phyloP scores from a whole-genome alignment of 2,113 vertebrate genomes.

The Rana temporaria region DNA sequence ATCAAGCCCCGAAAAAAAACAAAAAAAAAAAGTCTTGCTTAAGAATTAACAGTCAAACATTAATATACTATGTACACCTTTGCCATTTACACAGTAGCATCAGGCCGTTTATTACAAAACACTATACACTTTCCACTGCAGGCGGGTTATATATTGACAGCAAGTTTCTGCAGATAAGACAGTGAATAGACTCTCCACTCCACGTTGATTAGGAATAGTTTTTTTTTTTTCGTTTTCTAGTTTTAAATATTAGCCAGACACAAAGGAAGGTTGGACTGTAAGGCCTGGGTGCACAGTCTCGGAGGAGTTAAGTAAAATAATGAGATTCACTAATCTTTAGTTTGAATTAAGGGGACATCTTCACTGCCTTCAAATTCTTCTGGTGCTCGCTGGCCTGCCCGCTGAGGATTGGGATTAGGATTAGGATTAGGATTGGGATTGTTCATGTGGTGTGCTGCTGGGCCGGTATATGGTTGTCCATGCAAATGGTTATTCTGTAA shows the following conservation, averaged over 20 bases:
- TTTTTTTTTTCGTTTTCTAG: slow-evolving; percentile 74
- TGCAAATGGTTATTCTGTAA: slow-evolving; percentile 96
- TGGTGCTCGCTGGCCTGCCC: slow-evolving; percentile 96
- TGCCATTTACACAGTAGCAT: slow-evolving; percentile 95
- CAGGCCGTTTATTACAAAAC: slow-evolving; percentile 95
- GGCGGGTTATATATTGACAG: slow-evolving; percentile 90
- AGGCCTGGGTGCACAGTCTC: slow-evolving; percentile 92
- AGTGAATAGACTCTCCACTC: slow-evolving; percentile 88
- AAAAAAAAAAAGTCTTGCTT: slow-evolving; percentile 81
- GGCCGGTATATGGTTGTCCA: slow-evolving; percentile 97
- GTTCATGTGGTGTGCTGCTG: slow-evolving; percentile 99
- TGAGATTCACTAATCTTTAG: slow-evolving; percentile 92
- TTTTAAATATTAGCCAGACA: slow-evolving; percentile 88
- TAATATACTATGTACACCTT: slow-evolving; percentile 99
- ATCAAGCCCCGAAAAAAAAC: slow-evolving; percentile 81
- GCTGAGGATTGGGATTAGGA: too few relatives aligned
- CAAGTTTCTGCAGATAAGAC: slow-evolving; percentile 88
- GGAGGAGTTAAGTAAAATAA: slow-evolving; percentile 80
- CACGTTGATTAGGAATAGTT: slow-evolving; percentile 89
- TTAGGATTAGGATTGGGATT: too few relatives aligned
- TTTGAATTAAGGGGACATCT: slow-evolving; percentile 89
- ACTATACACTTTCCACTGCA: slow-evolving; percentile 95
- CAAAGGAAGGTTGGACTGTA: slow-evolving; percentile 88
- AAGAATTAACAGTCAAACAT: slow-evolving; percentile 98
- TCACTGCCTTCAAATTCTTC: slow-evolving; percentile 96